phyloP scores from a whole-genome alignment of 2,113 vertebrate genomes.

The Nothobranchius kuhntae region DNA sequence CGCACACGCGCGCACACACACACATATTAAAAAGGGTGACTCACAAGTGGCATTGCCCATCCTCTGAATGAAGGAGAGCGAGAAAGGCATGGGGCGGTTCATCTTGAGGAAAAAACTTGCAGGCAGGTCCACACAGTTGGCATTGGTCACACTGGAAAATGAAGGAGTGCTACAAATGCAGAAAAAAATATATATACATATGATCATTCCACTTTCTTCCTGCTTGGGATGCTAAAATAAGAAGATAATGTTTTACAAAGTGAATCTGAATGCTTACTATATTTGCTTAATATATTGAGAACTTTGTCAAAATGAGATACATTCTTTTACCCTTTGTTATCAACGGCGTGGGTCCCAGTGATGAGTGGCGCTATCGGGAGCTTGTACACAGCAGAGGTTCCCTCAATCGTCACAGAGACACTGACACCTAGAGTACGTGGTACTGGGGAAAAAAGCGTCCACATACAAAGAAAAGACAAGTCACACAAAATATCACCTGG shows the following conservation, averaged over 20 bases:
- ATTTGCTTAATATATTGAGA: too few relatives aligned
- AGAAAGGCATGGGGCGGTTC: constrained; percentile 91
- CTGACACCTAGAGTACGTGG: constrained; percentile 90
- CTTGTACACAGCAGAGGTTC: constrained; percentile 89
- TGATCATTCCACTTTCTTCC: background rate
- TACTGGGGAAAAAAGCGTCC: constrained; percentile 75
- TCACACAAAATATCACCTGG: background rate
- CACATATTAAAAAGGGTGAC: constrained; percentile 15
- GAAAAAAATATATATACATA: background rate
- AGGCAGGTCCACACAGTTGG: constrained; percentile 96
- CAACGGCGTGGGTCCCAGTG: constrained; percentile 94
- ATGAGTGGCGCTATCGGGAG: constrained; percentile 96
- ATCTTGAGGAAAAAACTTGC: constrained; percentile 98
- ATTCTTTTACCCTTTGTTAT: constrained; percentile 91
- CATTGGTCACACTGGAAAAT: constrained; percentile 92
- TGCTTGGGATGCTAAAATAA: background rate
- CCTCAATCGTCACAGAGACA: constrained; percentile 92
- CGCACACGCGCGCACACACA: too few relatives aligned
- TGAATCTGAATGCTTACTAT: background rate
- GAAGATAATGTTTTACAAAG: background rate
- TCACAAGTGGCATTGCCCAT: constrained; percentile 90
- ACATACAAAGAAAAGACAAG: background rate
- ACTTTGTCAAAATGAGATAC: background rate
- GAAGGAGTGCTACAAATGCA: constrained; percentile 84
- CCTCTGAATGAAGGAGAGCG: constrained; percentile 91